These are phyloP conservation scores for Rattus norvegicus DNA, from an alignment of 2,113 vertebrate genomes.

Conservation along the genomic window GRCr8 NC_086025.1:131148001-131148500, in stretches of 20 bases:
- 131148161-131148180: not conserved
- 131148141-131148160: not conserved
- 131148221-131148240: not conserved
- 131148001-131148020: constrained; percentile 83
- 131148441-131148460: not conserved
- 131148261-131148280: not conserved
- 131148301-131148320: not conserved
- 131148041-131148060: not conserved
- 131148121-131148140: not conserved
- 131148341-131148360: not conserved
- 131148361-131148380: not conserved
- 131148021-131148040: constrained; percentile 39
- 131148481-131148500: constrained; percentile 24
- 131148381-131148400: not conserved
- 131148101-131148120: not conserved
- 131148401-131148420: not conserved
- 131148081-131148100: constrained; percentile 24
- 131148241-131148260: not conserved
- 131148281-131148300: not conserved
- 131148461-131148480: not conserved
- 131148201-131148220: not conserved
- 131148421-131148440: not conserved
- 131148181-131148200: not conserved
- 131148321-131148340: constrained; percentile 12
- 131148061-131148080: not conserved